These are phyloP conservation scores for Polydrusus pterygomalis DNA, from an alignment of 2,888 invertebrate species.

Conservation along the genomic window DNA sequence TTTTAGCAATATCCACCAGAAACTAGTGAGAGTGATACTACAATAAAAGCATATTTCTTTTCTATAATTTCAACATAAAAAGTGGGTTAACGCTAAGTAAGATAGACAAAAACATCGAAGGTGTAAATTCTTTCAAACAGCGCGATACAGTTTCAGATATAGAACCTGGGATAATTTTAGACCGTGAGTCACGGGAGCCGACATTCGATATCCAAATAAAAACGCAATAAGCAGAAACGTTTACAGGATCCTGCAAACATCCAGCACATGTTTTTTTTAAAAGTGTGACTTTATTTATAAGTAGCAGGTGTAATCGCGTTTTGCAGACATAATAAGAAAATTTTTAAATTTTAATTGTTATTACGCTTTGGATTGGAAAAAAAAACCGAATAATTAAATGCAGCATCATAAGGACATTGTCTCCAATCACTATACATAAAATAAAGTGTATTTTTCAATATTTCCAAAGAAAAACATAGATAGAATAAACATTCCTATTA, in stretches of 20 bases:
- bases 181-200: conserved; percentile 19
- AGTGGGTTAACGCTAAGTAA: conserved; percentile 7
- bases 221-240: conserved; percentile 27
- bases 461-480: too few relatives aligned
- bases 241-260: conserved; percentile 21
- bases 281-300: not conserved
- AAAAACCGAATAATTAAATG: too few relatives aligned
- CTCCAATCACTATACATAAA: too few relatives aligned
- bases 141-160: conserved; percentile 27
- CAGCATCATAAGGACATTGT: too few relatives aligned
- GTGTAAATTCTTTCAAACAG: conserved; percentile 19
- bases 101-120: conserved; percentile 18
- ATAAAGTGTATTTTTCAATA: too few relatives aligned
- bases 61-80: too few relatives aligned
- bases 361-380: too few relatives aligned
- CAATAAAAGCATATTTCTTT: too few relatives aligned
- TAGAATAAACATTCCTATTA: too few relatives aligned
- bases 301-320: not conserved
- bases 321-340: not conserved
- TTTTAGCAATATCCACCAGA: too few relatives aligned
- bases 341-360: too few relatives aligned
- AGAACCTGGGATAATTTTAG: conserved; percentile 26
- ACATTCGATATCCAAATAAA: conserved; percentile 23
- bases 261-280: not conserved
- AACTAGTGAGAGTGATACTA: too few relatives aligned